Conservation (phyloP, 2,888 invertebrate genomes). For the Perizoma affinitatum region DNA sequence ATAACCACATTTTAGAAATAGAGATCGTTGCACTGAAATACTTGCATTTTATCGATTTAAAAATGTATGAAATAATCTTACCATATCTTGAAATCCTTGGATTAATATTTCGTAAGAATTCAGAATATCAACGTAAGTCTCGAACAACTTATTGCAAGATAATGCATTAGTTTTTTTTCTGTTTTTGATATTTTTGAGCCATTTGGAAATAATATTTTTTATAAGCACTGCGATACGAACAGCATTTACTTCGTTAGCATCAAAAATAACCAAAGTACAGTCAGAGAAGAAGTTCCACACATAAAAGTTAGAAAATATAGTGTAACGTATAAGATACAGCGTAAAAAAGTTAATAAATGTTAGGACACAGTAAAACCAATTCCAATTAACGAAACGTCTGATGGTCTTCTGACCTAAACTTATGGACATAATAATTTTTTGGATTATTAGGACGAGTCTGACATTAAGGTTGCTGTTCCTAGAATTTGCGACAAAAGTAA, state of each 20-base stretch:
- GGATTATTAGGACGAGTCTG: conserved; percentile 5
- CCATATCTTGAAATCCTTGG: conserved; percentile 26
- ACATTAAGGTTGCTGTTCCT: conserved; percentile 3
- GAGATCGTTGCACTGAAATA: too few relatives aligned
- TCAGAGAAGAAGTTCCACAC: not conserved
- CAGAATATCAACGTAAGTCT: conserved; percentile 22
- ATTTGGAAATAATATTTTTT: conserved; percentile 4
- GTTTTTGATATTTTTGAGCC: conserved; percentile 4
- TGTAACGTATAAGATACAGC: not conserved
- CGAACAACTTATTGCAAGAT: conserved; percentile 11
- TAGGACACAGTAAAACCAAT: conserved; percentile 11
- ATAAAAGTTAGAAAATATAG: not conserved
- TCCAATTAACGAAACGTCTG: conserved; percentile 1
- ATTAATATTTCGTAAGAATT: conserved; percentile 21
- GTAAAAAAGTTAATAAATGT: not conserved
- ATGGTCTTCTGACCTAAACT: not conserved
- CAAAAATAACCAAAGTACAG: conserved; percentile 4
- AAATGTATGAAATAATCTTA: not conserved
- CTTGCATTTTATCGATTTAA: too few relatives aligned
- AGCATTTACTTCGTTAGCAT: conserved; percentile 4
- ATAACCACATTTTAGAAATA: too few relatives aligned
- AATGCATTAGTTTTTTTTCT: not conserved
- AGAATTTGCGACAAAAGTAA: not conserved
- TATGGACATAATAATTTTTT: conserved; percentile 7
- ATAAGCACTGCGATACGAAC: conserved; percentile 7